Base-by-base conservation (phyloP, 2,888 invertebrate species). In the Agelastica alni region DNA sequence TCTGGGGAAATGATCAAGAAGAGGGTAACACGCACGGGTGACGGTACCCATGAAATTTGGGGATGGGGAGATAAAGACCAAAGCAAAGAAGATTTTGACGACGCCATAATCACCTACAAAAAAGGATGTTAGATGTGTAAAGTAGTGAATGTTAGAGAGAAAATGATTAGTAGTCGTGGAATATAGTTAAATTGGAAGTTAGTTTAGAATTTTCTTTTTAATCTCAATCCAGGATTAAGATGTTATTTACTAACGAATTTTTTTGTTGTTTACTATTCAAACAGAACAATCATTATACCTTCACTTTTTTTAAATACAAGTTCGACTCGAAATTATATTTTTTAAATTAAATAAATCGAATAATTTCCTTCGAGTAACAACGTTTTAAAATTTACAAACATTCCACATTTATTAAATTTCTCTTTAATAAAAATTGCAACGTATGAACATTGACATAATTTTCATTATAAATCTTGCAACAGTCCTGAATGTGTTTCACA, bases 21-120 rank as follows among this genome's bases (percentile, higher is more conserved):
- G 43, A 75, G 85, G 10, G 84, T 83, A 2, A 69, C 75, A 10
- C 80, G 81, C 62, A 81, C 79, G 32, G 86, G 86, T 1, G 86
- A 86, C 63, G 85, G 86, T 0, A 79, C 60, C 16, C 68, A 68
- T 68, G 81, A 85, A 30, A 77, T 88, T 3, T 91, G 91, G 91
- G 91, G 91, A 10, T 59, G 89, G 89, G 88, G 86, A 0, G 89
- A 89, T 67, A 83, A 83, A 65, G 87, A 88, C 66, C 85, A 85
- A 61, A 78, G 70, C 4, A 61, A 67, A 41, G 75, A 76, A 51
- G 73, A 77, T 53, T 67, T 65, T 46, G 47, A 66, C 6, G 70
- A 72, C 4, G 74, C 73, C 16, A 59, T 69, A n/a, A 71, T 74
- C 46, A 67, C 64, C 9, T 64, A 75, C 60, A 70, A 66, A 52